Conservation (phyloP, 1,140 invertebrate species). For the Rhopalosiphum padi region DNA sequence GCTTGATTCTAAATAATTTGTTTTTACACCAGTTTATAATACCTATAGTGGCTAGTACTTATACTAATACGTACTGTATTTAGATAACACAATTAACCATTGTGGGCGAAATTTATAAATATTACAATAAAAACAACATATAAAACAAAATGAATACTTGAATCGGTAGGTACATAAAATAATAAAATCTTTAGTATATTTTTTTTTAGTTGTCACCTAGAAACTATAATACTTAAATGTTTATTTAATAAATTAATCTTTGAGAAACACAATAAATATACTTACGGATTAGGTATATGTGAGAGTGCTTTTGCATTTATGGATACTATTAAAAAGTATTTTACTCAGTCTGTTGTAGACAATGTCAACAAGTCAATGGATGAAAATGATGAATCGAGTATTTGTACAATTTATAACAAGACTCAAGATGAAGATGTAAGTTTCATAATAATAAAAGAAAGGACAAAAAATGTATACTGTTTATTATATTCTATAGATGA, state of each 20-base stretch:
- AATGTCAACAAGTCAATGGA: not conserved
- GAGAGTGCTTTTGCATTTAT: not conserved
- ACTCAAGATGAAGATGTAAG: not conserved
- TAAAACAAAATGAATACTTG: too few species aligned
- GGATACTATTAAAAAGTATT: constrained; percentile 35
- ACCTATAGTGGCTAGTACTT: too few species aligned
- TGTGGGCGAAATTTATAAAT: too few species aligned
- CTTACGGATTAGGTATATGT: not conserved
- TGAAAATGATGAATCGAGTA: not conserved
- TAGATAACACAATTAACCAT: too few species aligned
- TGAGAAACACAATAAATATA: not conserved
- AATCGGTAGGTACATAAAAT: too few species aligned
- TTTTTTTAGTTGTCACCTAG: not conserved
- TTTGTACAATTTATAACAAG: not conserved
- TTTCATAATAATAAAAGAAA: not conserved
- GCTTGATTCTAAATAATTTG: too few species aligned
- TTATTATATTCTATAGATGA: constrained; percentile 17
- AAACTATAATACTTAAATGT: not conserved
- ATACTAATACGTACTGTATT: too few species aligned
- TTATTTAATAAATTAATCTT: not conserved
- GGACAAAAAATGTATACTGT: not conserved
- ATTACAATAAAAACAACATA: too few species aligned
- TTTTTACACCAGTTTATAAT: too few species aligned
- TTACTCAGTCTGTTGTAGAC: not conserved
- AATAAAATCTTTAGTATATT: not conserved